Conservation (phyloP, 2,113 vertebrate species). For the Acanthochromis polyacanthus region DNA sequence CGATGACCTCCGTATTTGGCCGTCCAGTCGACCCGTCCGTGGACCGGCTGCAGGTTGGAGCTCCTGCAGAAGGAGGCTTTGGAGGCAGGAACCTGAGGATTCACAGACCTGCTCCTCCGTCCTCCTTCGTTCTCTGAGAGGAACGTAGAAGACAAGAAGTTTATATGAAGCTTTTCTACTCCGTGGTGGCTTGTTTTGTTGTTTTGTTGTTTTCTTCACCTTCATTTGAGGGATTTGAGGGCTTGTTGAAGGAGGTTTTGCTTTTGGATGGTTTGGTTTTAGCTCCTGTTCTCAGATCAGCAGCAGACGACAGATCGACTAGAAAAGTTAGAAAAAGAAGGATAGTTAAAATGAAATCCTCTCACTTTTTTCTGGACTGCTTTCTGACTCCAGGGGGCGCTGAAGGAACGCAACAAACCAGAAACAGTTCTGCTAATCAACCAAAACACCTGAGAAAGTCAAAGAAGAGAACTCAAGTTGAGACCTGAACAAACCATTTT, state of each 20-base stretch:
- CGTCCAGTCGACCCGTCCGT: constrained; percentile 91
- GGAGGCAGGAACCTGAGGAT: constrained; percentile 72
- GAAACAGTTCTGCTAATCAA: neutral
- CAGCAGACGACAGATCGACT: constrained; percentile 66
- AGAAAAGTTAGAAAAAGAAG: neutral
- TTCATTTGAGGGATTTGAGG: constrained; percentile 60
- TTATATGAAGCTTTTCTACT: no score
- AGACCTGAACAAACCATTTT: no score
- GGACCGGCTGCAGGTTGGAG: constrained; percentile 83
- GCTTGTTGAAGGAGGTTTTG: constrained; percentile 55
- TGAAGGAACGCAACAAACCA: neutral
- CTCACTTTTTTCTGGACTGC: neutral
- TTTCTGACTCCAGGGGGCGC: constrained; percentile 18
- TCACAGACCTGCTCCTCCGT: constrained; percentile 84
- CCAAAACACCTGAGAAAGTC: neutral
- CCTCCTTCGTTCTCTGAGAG: constrained; percentile 81
- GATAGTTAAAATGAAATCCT: neutral
- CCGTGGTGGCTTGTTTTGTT: no score
- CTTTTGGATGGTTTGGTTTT: constrained; percentile 72
- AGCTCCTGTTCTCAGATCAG: constrained; percentile 73
- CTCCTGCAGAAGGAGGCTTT: constrained; percentile 76
- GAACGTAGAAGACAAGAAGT: neutral
- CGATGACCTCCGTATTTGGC: constrained; percentile 90
- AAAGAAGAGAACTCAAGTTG: neutral
- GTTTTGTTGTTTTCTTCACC: constrained; percentile 57